Base-by-base conservation (phyloP, 2,797 vertebrate genomes). In the Arremon brunneinucha region DNA sequence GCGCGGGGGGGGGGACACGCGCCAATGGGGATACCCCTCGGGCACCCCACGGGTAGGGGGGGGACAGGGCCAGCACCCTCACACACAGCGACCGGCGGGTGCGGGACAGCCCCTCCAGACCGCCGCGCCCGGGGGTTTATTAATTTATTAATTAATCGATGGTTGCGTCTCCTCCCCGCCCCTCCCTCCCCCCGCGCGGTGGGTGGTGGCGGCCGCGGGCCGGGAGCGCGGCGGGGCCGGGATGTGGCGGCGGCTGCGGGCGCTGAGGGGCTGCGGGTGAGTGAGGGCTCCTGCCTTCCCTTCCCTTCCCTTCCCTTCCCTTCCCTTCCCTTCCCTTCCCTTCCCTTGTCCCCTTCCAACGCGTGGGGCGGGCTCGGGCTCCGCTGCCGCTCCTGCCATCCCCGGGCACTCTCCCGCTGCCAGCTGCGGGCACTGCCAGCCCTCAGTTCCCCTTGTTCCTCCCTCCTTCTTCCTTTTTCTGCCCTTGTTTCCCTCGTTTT, bases 181-280 rank as follows among this genome's bases (percentile, higher is more conserved):
- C 28, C 12, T 19, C 7, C 21, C 11, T n/a, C 7, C 9, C 27
- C 21, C 19, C 23, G 5, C 37, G 30, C 22, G 11, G 20, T 8
- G 80, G 8, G 69, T 47, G 59, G 81, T n/a, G 30, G 28, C 11
- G 53, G 53, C 41, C 13, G 67, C 65, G 83, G 75, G 75, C 37
- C 47, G 53, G 84, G 53, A 46, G 68, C 3, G 74, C 75, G 52
- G 82, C 30, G 71, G 81, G 77, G 83, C 72, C 72, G 92, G 83
- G 78, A 90, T 93, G 92, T 90, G 83, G 91, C 86, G 86, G 75
- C 74, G 12, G 68, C 74, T 88, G 91, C 34, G 77, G 2, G 49
- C 14, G 71, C 82, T 90, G 87, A 47, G 87, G 82, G 87, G 11
- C 41, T 2, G 71, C 11, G 87, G 87, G 91, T 90, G 87, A 90